Conservation (phyloP, 2,113 vertebrate genomes). For the Myotis yumanensis region DNA sequence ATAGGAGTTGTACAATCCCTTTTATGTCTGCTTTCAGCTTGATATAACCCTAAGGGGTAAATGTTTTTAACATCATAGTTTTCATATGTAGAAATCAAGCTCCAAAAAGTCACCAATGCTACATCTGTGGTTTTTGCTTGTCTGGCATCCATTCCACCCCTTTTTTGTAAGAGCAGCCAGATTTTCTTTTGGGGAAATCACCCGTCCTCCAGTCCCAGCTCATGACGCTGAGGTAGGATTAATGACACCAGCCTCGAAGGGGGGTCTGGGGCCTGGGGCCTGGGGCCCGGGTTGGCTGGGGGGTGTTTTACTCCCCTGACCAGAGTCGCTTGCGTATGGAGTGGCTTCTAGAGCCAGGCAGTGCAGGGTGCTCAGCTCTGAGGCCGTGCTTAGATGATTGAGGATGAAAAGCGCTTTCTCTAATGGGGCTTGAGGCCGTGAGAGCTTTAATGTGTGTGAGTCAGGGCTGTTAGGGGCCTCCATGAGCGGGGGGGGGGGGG, state of each 20-base stretch:
- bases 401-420: background rate
- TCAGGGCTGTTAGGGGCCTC: background rate
- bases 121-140: background rate
- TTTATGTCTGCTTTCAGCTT: background rate
- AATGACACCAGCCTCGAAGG: background rate
- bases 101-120: background rate
- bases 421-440: background rate
- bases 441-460: background rate
- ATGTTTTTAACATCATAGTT: background rate
- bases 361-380: background rate
- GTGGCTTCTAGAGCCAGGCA: background rate
- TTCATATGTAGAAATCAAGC: background rate
- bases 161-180: background rate
- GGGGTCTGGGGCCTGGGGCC: background rate
- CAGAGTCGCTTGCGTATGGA: too few species aligned
- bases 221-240: background rate
- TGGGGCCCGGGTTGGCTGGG: background rate
- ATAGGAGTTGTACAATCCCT: background rate
- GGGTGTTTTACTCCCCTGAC: background rate
- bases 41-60: background rate
- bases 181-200: background rate
- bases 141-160: background rate
- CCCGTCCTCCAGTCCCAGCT: background rate
- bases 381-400: background rate
- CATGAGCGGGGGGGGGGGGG: fast-evolving